phyloP scores from a whole-genome alignment of 1,140 invertebrate species.

The Ips nitidus region DNA sequence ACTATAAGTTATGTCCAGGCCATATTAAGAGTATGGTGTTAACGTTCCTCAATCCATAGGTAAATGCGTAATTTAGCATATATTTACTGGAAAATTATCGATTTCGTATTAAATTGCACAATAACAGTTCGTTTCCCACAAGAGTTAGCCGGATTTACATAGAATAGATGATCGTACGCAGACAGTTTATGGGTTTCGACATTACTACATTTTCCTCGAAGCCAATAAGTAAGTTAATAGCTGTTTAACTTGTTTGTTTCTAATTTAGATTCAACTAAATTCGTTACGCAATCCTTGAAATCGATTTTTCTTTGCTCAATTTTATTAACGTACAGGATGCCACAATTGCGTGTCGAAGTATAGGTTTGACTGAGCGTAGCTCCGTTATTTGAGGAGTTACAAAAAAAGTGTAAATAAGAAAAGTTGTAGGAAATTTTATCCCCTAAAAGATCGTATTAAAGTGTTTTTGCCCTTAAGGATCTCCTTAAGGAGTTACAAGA shows the following conservation, averaged over 20 bases:
- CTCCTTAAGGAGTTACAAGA: no score
- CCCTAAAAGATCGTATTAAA: no score
- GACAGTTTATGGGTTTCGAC: slow-evolving; percentile 12
- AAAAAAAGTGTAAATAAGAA: no score
- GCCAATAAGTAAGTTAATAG: slow-evolving; percentile 19
- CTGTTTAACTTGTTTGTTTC: slow-evolving; percentile 19
- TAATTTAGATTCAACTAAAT: slow-evolving; percentile 16
- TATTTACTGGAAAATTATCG: slow-evolving; percentile 16
- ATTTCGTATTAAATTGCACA: slow-evolving; percentile 16
- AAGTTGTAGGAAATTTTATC: no score
- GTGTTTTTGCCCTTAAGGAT: no score
- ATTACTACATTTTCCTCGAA: slow-evolving; percentile 18
- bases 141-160: slow-evolving; percentile 15
- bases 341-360: no score
- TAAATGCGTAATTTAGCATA: slow-evolving; percentile 11
- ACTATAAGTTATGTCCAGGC: no score
- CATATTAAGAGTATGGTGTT: no score
- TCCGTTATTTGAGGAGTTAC: no score
- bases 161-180: slow-evolving; percentile 21
- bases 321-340: no score
- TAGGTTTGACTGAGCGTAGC: no score
- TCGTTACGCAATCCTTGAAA: slow-evolving; percentile 18
- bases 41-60: no score
- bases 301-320: not conserved
- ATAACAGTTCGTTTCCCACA: slow-evolving; percentile 16